Evolutionary conservation across 2,113 vertebrate species (phyloP).

Genomic region (Lates calcarifer): DNA sequence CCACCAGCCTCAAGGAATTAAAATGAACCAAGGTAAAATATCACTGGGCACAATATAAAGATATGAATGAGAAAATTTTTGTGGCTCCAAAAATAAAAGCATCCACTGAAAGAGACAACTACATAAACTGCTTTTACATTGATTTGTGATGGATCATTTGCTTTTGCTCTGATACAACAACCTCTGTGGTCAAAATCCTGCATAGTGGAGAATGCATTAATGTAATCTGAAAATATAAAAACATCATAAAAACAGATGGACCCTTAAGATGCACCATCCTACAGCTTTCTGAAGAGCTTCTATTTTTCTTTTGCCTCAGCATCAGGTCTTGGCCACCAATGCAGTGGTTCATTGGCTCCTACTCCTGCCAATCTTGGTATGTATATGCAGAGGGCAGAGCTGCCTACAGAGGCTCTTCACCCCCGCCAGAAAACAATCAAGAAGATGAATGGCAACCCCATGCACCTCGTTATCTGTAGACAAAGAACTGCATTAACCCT

Average conservation of each 20-base stretch:
- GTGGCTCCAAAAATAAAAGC: neutral
- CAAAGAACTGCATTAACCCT: conserved; percentile 39
- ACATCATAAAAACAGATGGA: neutral
- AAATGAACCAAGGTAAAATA: no score
- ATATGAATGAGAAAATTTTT: no score
- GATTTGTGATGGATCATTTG: neutral
- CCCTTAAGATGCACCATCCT: neutral
- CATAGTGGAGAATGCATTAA: neutral
- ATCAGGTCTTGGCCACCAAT: neutral
- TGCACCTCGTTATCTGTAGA: conserved; percentile 21
- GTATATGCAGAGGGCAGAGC: neutral
- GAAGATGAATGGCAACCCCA: conserved; percentile 13
- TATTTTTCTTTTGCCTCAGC: neutral
- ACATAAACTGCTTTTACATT: neutral
- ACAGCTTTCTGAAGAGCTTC: neutral
- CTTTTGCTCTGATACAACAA: neutral
- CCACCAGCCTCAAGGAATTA: no score
- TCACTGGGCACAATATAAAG: neutral
- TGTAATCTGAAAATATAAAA: neutral
- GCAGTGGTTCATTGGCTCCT: neutral
- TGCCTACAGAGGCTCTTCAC: neutral
- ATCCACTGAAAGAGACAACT: neutral
- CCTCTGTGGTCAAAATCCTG: conserved; percentile 18
- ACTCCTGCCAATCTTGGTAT: neutral
- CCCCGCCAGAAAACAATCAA: conserved; percentile 7